Percentiles rank a stretch among this genome's conserved stretches.
Conservation (phyloP, 2,888 invertebrate genomes). For the Aromia moschata region DNA sequence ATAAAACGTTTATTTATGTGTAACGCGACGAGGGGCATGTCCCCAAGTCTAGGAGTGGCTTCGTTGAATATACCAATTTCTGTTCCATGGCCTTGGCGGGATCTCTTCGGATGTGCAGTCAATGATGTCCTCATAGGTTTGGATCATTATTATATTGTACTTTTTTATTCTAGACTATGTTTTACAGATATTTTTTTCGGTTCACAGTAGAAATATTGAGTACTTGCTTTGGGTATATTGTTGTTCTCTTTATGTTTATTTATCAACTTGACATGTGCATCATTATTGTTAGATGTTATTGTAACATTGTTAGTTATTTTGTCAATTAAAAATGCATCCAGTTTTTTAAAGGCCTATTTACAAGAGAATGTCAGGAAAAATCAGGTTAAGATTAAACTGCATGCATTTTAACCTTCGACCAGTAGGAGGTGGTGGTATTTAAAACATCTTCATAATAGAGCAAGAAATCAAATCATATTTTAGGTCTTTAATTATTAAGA, state of each 20-base stretch:
- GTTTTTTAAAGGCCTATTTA: background rate
- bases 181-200: slow-evolving; percentile 24
- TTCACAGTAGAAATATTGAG: slow-evolving; percentile 28
- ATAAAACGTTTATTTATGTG: slow-evolving; percentile 23
- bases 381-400: background rate
- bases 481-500: too few species aligned
- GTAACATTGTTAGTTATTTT: background rate
- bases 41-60: slow-evolving; percentile 19
- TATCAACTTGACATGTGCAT: slow-evolving; percentile 2
- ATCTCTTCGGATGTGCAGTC: slow-evolving; percentile 57
- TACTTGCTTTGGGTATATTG: slow-evolving; percentile 27
- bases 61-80: slow-evolving; percentile 54
- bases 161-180: slow-evolving; percentile 29
- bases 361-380: background rate
- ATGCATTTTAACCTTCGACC: too few species aligned
- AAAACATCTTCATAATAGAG: too few species aligned
- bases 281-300: slow-evolving; percentile 1
- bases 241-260: slow-evolving; percentile 16
- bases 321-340: slow-evolving; percentile 7
- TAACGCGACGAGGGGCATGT: slow-evolving; percentile 23
- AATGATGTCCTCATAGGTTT: slow-evolving; percentile 65
- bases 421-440: too few species aligned
- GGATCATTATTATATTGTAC: slow-evolving; percentile 52
- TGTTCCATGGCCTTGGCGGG: slow-evolving; percentile 57
- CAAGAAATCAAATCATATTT: too few species aligned